These are phyloP conservation scores for Climacteris rufus DNA, from an alignment of 2,113 vertebrate species.

Conservation along the genomic window DNA sequence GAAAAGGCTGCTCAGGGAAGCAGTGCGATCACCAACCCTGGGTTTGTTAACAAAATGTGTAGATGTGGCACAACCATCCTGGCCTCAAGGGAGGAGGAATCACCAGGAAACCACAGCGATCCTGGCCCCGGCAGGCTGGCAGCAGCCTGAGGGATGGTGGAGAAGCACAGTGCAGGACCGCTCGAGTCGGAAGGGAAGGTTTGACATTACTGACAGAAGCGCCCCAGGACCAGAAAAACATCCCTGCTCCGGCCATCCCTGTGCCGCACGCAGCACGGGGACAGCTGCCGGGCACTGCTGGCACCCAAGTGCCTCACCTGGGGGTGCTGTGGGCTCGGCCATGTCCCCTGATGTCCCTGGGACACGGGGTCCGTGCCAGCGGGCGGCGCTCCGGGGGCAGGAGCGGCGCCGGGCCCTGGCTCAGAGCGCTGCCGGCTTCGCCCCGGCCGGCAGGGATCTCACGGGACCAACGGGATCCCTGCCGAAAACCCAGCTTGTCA, in stretches of 20 bases:
- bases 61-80: neutral
- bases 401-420: neutral
- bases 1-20: neutral
- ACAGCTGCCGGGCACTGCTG: neutral
- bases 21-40: neutral
- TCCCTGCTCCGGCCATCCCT: neutral
- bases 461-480: neutral
- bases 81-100: neutral
- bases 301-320: neutral
- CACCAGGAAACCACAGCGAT: neutral
- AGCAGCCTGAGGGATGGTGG: neutral
- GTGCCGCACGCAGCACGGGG: neutral
- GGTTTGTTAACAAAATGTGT: neutral
- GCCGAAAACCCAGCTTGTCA: neutral
- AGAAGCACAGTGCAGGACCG: neutral
- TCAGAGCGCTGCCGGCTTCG: neutral
- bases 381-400: neutral
- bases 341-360: neutral
- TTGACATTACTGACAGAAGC: neutral
- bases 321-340: neutral
- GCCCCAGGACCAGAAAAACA: neutral
- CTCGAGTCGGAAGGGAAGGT: neutral
- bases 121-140: neutral
- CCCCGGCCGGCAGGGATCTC: neutral
- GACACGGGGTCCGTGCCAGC: accelerated